phyloP scores from a whole-genome alignment of 2,797 vertebrate genomes.

The Phoeniculus purpureus region DNA sequence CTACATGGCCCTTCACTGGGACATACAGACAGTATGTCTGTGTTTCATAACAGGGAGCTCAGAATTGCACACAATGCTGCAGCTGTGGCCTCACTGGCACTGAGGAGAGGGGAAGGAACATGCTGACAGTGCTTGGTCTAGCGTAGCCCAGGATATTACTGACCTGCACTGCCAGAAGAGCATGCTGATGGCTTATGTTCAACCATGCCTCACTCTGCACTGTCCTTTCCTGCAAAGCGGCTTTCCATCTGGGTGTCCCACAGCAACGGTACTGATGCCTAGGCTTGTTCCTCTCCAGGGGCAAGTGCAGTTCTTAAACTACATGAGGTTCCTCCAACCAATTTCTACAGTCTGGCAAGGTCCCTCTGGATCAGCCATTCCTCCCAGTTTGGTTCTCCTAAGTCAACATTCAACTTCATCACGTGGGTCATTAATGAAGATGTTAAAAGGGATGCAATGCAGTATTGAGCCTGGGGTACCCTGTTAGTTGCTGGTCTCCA shows the following conservation, averaged over 20 bases:
- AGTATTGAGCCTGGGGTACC: neutral
- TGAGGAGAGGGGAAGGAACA: neutral
- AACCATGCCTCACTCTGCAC: rapidly evolving
- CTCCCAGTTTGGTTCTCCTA: neutral
- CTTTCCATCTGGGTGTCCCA: neutral
- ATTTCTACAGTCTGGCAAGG: neutral
- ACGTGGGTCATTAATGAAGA: neutral
- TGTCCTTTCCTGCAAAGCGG: neutral
- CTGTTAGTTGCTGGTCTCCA: neutral
- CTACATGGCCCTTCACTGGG: rapidly evolving
- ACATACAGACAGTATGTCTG: neutral
- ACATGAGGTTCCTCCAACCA: neutral
- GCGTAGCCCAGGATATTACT: neutral
- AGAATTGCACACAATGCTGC: neutral
- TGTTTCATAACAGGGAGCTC: neutral
- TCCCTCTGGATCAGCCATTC: neutral
- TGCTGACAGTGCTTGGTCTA: neutral
- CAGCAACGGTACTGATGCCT: neutral
- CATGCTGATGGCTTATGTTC: neutral
- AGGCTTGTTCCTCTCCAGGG: neutral
- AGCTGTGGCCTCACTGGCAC: neutral
- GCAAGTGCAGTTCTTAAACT: neutral
- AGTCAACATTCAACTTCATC: neutral
- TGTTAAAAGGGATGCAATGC: neutral
- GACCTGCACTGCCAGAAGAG: neutral